Base-by-base conservation (phyloP, 2,888 invertebrate species). In the Eupithecia vulgata region DNA sequence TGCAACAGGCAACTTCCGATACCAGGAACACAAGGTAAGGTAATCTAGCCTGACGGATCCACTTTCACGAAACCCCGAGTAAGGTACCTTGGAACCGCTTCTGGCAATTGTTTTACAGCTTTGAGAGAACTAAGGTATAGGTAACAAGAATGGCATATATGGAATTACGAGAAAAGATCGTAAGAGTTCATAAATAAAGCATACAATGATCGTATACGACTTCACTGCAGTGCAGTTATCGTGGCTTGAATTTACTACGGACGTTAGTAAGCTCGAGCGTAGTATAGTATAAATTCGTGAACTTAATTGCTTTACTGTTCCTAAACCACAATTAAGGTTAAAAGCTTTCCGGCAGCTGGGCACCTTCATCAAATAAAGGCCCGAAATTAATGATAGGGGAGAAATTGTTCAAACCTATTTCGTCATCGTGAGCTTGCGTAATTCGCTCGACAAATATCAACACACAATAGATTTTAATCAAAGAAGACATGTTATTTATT, bases 21-120 rank as follows among this genome's bases (percentile, higher is more conserved):
- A 86, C 85, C 76, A 78, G 83, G 90, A 89, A 89, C 78, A 34
- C 70, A 67, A 73, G 74, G 83, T 83, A 84, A 85, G 80, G 77
- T 75, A 79, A 78, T 77, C 73, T 77, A 84, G 79, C 80, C 75
- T 79, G 75, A 78, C 77, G 77, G 81, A 82, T 87, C 81, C 76
- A 81, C 81, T 86, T 87, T 83, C 87, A 83, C 82, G 78, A 73
- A 79, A 78, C 74, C 65, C 66, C 75, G 30, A 75, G 72, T 75
- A 59, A 64, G 37, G n/a, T 64, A 78, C 76, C 72, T 74, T 40
- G 68, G 45, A 65, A 70, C 52, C 71, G 72, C 68, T 73, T 72
- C 73, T 77, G 78, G 76, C 74, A 78, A 72, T 76, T 72, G 17
- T 61, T 76, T 68, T 69, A 70, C 68, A 62, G 72, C 68, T 61